Base-by-base conservation (phyloP, 2,797 vertebrate species). In the Cirrhinus mrigala region DNA sequence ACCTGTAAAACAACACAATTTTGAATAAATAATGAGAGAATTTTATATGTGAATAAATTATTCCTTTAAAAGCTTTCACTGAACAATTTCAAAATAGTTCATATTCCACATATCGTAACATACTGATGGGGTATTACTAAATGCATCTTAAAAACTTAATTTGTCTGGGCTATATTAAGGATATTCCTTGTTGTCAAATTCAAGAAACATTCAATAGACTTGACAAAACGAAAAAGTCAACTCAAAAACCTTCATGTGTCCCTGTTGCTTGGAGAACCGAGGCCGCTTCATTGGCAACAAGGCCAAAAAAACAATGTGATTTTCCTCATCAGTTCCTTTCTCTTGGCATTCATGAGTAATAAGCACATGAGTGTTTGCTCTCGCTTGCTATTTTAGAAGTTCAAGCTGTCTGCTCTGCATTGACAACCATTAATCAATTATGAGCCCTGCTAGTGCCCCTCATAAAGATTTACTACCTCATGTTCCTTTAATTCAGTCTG, bases 401-500 rank as follows among this genome's bases (percentile, higher is more conserved):
- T 84, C 48, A 44, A 40, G 71, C 86, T n/a, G 73, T 50, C 73
- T 81, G 78, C 68, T 74, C 58, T 73, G 46, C 78, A 70, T 82
- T 89, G 81, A 86, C 81, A 77, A 62, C 73, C 74, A 84, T 84
- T 87, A 84, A 89, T 89, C 86, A 83, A 82, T 84, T 86, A 86
- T 84, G 60, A 86, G 81, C 84, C 44, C 78, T 46, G 73, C 84
- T 75, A 74, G 66, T 70, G 81, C 79, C 73, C 44, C 73, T 78
- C 66, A 86, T 86, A 86, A 86, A 87, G 77, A 86, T 87, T 79
- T 85, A 81, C 84, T 73, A 75, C 68, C 77, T 77, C 62, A 60
- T 83, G 73, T 77, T 83, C 27, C 76, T 75, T 73, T 80, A 89
- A 86, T 78, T 81, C 81, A 73, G 77, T 58, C 88, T 77, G 81